A percentile compares a stretch with the other conserved stretches of the same genome.
Conservation (phyloP, 2,113 vertebrate genomes). For the cat (Felis catus) region F.catus_Fca126_mat1.0 CM031428.1:40363001-40363500, state of each 20-base stretch:
- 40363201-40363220: not conserved
- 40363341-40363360: not conserved
- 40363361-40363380: not conserved
- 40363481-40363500: not conserved
- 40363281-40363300: not conserved
- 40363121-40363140: not conserved
- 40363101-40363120: not conserved
- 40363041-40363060: not conserved
- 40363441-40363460: rapidly evolving
- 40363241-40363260: not conserved
- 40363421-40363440: not conserved
- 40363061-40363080: not conserved
- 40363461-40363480: not conserved
- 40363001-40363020: not conserved
- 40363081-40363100: not conserved
- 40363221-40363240: not conserved
- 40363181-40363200: not conserved
- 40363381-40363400: not conserved
- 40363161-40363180: not conserved
- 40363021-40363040: not conserved
- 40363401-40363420: not conserved
- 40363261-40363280: not conserved
- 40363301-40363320: not conserved
- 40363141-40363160: not conserved
- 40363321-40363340: not conserved